Evolutionary conservation across 37 sponge, comb jelly and placozoan genomes (phyloP).

Genomic region (Eunapius fragilis): DNA sequence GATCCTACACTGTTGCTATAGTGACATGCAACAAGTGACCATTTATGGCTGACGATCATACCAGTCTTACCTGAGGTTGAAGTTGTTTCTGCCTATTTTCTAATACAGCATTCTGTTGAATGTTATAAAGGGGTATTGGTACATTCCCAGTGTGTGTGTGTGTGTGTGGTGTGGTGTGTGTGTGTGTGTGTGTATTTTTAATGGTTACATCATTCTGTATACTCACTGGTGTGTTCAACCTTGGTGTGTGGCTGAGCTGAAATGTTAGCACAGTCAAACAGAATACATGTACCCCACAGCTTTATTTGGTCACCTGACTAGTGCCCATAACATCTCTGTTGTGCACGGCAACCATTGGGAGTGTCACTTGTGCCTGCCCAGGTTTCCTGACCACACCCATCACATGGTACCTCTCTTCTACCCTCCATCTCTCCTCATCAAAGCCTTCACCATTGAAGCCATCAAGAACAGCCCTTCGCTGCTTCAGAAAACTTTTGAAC

Average conservation of each 20-base stretch:
- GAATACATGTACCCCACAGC: not conserved
- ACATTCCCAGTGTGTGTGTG: not conserved
- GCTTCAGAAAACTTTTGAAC: not conserved
- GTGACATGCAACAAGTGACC: not conserved
- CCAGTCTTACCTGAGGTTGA: no score
- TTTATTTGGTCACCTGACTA: not conserved
- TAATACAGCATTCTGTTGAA: no score
- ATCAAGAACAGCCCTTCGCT: not conserved
- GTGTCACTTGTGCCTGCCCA: not conserved
- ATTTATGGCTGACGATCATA: not conserved
- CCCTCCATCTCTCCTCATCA: not conserved
- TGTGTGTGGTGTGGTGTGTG: not conserved
- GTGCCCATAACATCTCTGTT: not conserved
- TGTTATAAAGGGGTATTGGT: no score
- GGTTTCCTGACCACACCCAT: not conserved
- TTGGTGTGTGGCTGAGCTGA: no score
- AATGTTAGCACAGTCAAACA: no score
- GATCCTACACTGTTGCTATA: not conserved
- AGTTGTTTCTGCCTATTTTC: no score
- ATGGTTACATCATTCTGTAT: no score
- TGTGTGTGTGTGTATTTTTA: not conserved
- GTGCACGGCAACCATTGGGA: not conserved
- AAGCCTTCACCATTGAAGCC: not conserved
- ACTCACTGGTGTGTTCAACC: no score
- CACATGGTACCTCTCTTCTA: not conserved